A percentile compares a stretch with the other conserved stretches of the same genome.
Evolutionary conservation across 2,888 invertebrate genomes (phyloP).

Genomic region (Acanthoscelides obtectus): DNA sequence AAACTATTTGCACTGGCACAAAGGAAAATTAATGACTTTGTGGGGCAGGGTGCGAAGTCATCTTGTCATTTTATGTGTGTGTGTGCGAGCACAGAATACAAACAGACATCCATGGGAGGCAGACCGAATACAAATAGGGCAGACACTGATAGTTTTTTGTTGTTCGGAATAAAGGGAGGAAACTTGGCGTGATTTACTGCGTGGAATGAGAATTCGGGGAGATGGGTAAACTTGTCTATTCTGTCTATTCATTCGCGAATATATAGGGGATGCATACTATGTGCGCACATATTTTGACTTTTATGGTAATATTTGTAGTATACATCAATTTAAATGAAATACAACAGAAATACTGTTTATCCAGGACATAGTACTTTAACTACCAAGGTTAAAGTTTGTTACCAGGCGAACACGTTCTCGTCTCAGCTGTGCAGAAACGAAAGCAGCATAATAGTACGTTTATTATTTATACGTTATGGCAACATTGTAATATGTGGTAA

Average conservation of each 20-base stretch:
- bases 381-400: too few relatives aligned
- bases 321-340: too few relatives aligned
- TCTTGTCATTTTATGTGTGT: neutral
- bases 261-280: neutral
- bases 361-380: too few relatives aligned
- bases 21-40: constrained; percentile 32
- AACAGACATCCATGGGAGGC: neutral
- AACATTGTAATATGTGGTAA: too few relatives aligned
- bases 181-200: neutral
- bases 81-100: neutral
- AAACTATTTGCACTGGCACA: constrained; percentile 28
- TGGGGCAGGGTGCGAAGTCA: constrained; percentile 4
- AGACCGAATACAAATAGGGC: neutral
- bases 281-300: neutral
- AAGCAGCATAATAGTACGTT: too few relatives aligned
- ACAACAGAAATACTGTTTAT: too few relatives aligned
- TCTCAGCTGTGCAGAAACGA: too few relatives aligned
- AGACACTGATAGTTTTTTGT: neutral
- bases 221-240: neutral
- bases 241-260: neutral
- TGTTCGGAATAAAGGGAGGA: neutral
- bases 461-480: too few relatives aligned
- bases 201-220: neutral
- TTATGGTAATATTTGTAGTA: too few relatives aligned
- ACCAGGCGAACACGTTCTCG: too few relatives aligned